phyloP scores from a whole-genome alignment of 2,113 vertebrate species.

The Antechinus stuartii region DNA sequence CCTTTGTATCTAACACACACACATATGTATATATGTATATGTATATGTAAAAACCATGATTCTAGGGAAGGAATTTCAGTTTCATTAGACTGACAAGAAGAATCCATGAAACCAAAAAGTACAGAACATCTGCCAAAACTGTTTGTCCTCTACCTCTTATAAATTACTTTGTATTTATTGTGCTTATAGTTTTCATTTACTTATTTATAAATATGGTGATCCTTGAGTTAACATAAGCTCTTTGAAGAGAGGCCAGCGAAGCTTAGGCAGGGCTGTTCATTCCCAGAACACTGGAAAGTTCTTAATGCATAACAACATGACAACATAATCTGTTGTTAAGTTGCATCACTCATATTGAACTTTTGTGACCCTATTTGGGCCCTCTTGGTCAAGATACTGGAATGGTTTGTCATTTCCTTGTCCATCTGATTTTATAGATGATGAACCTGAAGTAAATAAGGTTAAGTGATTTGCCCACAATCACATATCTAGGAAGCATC shows the following conservation, averaged over 20 bases:
- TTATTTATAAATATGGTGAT: neutral
- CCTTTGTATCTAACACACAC: no score
- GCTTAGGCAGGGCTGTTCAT: neutral
- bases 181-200: neutral
- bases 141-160: neutral
- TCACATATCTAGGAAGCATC: neutral
- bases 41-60: neutral
- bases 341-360: neutral
- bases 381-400: neutral
- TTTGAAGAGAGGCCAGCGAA: neutral
- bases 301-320: neutral
- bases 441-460: neutral
- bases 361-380: neutral
- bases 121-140: neutral
- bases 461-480: neutral
- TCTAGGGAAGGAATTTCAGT: no score
- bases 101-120: neutral
- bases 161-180: neutral
- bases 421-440: neutral
- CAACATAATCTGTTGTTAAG: neutral
- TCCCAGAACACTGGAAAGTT: neutral
- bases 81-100: neutral
- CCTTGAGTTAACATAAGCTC: neutral
- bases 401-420: neutral
- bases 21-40: no score